Percentiles rank a stretch among this genome's conserved stretches.
These are phyloP conservation scores for Drosophila limbata DNA, from an alignment of 2,888 invertebrate species.

Conservation along the genomic window DNA sequence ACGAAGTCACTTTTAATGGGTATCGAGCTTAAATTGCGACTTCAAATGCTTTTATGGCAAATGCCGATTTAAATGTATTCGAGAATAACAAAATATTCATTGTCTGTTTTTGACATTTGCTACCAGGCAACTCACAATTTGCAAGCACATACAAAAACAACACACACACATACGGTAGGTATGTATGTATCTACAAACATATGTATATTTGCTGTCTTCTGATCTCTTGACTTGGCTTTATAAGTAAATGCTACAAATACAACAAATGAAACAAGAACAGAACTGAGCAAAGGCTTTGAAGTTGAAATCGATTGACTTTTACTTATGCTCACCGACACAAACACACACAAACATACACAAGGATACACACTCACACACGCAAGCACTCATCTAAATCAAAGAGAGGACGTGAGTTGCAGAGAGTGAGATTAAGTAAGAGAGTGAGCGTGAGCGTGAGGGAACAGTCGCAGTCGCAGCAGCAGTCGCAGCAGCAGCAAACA, in stretches of 20 bases:
- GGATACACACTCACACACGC: constrained; percentile 3
- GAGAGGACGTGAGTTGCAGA: neutral
- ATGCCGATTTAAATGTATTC: constrained; percentile 15
- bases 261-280: constrained; percentile 43
- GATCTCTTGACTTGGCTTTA: constrained; percentile 43
- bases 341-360: constrained; percentile 9
- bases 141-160: neutral
- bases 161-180: constrained; percentile 1
- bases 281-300: constrained; percentile 49
- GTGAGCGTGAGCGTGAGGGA: constrained; percentile 6
- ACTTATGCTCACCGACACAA: constrained; percentile 30
- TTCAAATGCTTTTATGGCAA: neutral
- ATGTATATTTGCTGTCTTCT: constrained; percentile 41
- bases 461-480: neutral
- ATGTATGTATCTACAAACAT: neutral
- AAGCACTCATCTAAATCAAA: neutral
- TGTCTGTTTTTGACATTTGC: constrained; percentile 43
- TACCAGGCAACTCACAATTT: constrained; percentile 13
- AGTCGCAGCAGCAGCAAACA: constrained; percentile 10
- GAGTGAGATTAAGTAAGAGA: constrained; percentile 7
- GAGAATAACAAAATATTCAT: constrained; percentile 23
- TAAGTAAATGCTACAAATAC: constrained; percentile 35
- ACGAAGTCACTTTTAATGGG: neutral
- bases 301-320: constrained; percentile 56
- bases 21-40: neutral